Base-by-base conservation (phyloP, 2,888 invertebrate species). In the Creontiades dilutus region DNA sequence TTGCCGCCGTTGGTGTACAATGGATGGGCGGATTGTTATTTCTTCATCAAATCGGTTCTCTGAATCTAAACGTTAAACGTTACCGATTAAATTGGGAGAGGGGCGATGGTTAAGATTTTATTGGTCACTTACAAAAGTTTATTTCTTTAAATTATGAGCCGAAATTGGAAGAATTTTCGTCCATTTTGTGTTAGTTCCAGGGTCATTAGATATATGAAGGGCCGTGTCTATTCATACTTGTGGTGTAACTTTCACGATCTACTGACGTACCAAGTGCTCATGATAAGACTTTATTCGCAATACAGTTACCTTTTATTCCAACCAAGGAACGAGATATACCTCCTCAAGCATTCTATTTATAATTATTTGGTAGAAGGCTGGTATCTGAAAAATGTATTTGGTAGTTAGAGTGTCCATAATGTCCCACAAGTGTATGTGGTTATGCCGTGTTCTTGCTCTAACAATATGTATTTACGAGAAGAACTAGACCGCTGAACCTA, bases 311-410 rank as follows among this genome's bases (percentile, higher is more conserved):
- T 61, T 61, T n/a, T 61, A 19, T 19, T 61, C 61, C 61, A 61
- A 61, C 19, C 61, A n/a, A 61, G 61, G 61, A 19, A 61, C 61
- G 19, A 61, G 61, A 61, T 61, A 52, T 16, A 52, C 16, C 61
- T 37, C 37, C 37, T 61, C 61, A 61, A 61, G 61, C 61, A 61
- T 61, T 61, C 61, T 61, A 61, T 61, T 19, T 61, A 61, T 19
- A 19, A 61, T 61, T 61, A 61, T 19, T 61, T n/a, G 61, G 61
- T 61, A n/a, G 16, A 19, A 23, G 81, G 48, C 48, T 48, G 81
- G 48, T n/a, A 81, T 81, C 81, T 81, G 81, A 81, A 81, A 81
- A 81, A 81, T 81, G 81, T 47, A 47, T 47, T 81, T 46, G 14
- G 28, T 12, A 16, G 76, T 76, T 76, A 76, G 28, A 28, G 46